phyloP scores from a whole-genome alignment of 2,888 invertebrate species.

The Catocala nupta region DNA sequence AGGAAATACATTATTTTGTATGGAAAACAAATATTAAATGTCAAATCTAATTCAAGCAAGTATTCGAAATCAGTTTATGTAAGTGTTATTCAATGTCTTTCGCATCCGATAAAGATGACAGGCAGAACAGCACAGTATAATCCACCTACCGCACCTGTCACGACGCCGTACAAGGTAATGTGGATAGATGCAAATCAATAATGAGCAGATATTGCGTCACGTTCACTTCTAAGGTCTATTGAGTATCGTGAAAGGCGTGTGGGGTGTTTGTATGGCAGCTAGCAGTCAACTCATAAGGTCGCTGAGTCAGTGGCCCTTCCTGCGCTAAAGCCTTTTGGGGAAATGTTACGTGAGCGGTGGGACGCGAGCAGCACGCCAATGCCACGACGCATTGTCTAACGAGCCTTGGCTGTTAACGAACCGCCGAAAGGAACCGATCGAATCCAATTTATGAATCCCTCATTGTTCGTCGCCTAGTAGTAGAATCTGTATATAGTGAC shows the following conservation, averaged over 20 bases:
- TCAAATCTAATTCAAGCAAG: slow-evolving; percentile 14
- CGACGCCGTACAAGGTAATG: slow-evolving; percentile 59
- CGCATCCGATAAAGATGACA: slow-evolving; percentile 20
- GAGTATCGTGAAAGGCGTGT: slow-evolving; percentile 78
- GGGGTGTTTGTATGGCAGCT: slow-evolving; percentile 56
- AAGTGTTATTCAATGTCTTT: slow-evolving; percentile 30
- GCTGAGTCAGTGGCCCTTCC: slow-evolving; percentile 84
- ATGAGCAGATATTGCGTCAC: slow-evolving; percentile 69
- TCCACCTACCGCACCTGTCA: slow-evolving; percentile 55
- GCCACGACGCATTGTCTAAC: slow-evolving; percentile 66
- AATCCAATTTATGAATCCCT: slow-evolving; percentile 41
- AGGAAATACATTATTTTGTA: not conserved
- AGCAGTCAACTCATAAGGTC: slow-evolving; percentile 66
- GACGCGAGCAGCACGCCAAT: slow-evolving; percentile 76
- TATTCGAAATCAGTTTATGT: slow-evolving; percentile 20
- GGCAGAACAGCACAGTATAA: slow-evolving; percentile 27
- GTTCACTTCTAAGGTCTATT: slow-evolving; percentile 60
- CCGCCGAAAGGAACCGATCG: slow-evolving; percentile 43
- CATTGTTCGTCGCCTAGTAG: slow-evolving; percentile 43
- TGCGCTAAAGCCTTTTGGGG: slow-evolving; percentile 77
- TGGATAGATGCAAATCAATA: slow-evolving; percentile 72
- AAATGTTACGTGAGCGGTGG: slow-evolving; percentile 76
- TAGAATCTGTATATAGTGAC: no score
- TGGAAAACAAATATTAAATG: slow-evolving; percentile 14
- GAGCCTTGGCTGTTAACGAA: slow-evolving; percentile 47